Evolutionary conservation across 2,113 vertebrate genomes (phyloP).

Genomic region (Anolis sagrei): DNA sequence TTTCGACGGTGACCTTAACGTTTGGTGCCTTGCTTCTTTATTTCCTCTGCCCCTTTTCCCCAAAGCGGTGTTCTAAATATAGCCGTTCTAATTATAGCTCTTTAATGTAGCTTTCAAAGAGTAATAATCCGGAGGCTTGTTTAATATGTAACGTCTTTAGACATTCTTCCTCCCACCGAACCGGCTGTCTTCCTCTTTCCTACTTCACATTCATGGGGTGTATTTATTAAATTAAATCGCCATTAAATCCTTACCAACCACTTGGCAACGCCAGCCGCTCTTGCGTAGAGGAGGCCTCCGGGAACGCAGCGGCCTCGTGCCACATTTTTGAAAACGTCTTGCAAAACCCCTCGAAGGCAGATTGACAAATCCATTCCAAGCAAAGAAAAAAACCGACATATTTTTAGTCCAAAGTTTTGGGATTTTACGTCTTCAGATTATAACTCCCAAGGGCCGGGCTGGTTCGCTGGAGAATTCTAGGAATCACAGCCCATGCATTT

Average conservation of each 20-base stretch:
- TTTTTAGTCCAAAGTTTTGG: background rate
- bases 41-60: background rate
- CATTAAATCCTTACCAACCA: conserved; percentile 20
- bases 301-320: background rate
- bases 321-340: no score
- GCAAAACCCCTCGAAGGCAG: background rate
- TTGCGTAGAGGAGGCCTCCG: background rate
- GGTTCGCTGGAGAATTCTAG: no score
- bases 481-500: no score
- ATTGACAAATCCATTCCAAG: background rate
- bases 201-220: background rate
- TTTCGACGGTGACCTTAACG: background rate
- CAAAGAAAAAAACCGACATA: background rate
- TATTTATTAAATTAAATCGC: conserved; percentile 61
- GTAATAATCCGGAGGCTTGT: background rate
- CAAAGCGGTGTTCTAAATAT: background rate
- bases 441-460: background rate
- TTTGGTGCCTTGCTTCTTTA: background rate
- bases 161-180: rapidly evolving
- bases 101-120: background rate
- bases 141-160: background rate
- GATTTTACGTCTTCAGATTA: no score
- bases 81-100: background rate
- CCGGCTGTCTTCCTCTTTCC: background rate
- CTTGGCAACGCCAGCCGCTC: conserved; percentile 48